Percentiles rank a stretch among this genome's conserved stretches.
These are phyloP conservation scores for Drosophila helvetica DNA, from an alignment of 2,888 invertebrate genomes.

Conservation along the genomic window DNA sequence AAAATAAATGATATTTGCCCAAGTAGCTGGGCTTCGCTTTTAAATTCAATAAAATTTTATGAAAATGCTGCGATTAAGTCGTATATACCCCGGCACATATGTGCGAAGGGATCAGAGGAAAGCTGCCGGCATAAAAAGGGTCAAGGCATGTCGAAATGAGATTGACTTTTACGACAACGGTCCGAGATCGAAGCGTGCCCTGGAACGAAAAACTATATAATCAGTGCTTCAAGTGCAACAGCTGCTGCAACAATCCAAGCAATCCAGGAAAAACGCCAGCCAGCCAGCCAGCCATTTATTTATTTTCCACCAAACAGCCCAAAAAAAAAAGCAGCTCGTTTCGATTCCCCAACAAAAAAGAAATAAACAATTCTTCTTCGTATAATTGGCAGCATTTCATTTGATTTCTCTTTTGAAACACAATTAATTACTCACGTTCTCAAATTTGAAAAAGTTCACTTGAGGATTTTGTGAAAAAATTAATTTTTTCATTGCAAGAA, in stretches of 20 bases:
- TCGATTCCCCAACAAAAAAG: conserved; percentile 10
- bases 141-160: conserved; percentile 56
- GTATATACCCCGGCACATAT: conserved; percentile 45
- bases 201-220: conserved; percentile 68
- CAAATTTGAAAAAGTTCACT: conserved; percentile 1
- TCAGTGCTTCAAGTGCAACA: conserved; percentile 72
- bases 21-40: conserved; percentile 70
- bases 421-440: conserved; percentile 22
- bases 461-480: not conserved
- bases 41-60: conserved; percentile 80
- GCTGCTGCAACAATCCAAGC: conserved; percentile 67
- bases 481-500: not conserved
- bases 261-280: conserved; percentile 40
- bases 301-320: conserved; percentile 15
- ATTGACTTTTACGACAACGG: conserved; percentile 76
- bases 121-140: conserved; percentile 51
- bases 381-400: conserved; percentile 45
- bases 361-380: conserved; percentile 35
- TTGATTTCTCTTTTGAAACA: conserved; percentile 25
- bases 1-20: conserved; percentile 79
- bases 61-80: conserved; percentile 76
- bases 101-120: conserved; percentile 31
- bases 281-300: conserved; percentile 45
- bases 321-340: conserved; percentile 26
- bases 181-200: conserved; percentile 39